Base-by-base conservation (phyloP, 2,888 invertebrate genomes). In the Ethmia dodecea region DNA sequence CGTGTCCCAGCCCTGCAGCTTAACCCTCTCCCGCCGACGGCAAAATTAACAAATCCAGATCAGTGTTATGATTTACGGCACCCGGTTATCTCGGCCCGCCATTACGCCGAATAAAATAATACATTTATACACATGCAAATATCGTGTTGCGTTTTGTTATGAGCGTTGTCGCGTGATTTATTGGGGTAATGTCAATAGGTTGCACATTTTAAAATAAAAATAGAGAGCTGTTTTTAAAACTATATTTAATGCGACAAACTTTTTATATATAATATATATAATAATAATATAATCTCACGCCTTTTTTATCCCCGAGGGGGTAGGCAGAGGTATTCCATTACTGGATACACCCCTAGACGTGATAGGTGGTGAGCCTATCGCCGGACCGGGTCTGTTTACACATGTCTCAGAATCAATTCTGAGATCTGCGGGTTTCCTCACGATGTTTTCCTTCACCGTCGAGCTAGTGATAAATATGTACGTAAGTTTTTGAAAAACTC, bases 21-120 rank as follows among this genome's bases (percentile, higher is more conserved):
- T 64, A 61, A 57, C 42, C 39, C 33, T 34, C 12, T 40, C 33
- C 46, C 43, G 47, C 50, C 48, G 39, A 52, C 53, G 55, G 54
- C 62, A 44, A 66, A 67, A 76, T 77, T 77, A 78, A 79, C 79
- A 71, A 75, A 77, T 72, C 73, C 73, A 71, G 67, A 76, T 74
- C 69, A 68, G 61, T 56, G 62, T 62, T 74, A 78, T 84, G 81
- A 83, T 79, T 80, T 81, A 80, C 72, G 60, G 43, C 54, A 50
- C 57, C 63, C 47, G 42, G 63, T 64, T 69, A 75, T 73, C 71
- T 3, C 56, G 65, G 62, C 60, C 41, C 47, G 46, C 58, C 65
- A 60, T 61, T 66, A 59, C 47, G 57, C 57, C 54, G 60, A 68
- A 70, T 69, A 66, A 66, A 70, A 70, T 73, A 71, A 64, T 62